Evolutionary conservation across 1,140 invertebrate species (phyloP), one percentile per base, ranked within the genome.

Genomic region (Conopomorpha cramerella): DNA sequence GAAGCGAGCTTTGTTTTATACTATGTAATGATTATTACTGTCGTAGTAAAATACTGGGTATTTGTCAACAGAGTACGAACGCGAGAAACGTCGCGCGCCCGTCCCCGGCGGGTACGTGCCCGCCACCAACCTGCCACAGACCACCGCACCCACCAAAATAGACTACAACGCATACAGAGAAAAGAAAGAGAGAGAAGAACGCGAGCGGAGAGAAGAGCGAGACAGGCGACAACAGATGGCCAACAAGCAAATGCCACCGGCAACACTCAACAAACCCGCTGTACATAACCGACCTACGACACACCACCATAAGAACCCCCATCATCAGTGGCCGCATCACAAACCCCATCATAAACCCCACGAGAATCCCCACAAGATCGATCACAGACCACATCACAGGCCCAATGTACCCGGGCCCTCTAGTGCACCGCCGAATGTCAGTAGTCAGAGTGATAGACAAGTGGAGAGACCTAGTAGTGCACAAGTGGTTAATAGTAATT

Each of bases 141-240:
- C 47, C 14, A 52, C 56, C 0, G 62, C 50, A 39, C 64, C 64
- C 4, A 63, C 71, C 30, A 77, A 77, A 43, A 76, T 78, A 30
- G 73, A 77, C 45, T 77, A 59, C 38, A 73, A 68, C 38, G 43
- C 67, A 8, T 78, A 78, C 47, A 55, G 68, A 38, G 72, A 78
- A 39, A 68, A 72, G 41, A 48, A 63, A 23, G 70, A 77, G 37
- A 47, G 71, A 16, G 68, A 76, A 34, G 67, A 76, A n/a, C 41
- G 67, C 13, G 66, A 71, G 35, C 41, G 60, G 33, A 36, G 66
- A 11, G 54, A 65, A 42, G 57, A 64, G 36, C 48, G 60, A 30
- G 59, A 66, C 34, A 51, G 58, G 34, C 46, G 54, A 34, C 54
- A 59, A 25, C 39, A 23, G 4, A 10, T 8, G 10, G 12, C 8